Percentiles rank a stretch among this genome's conserved stretches.
These are phyloP conservation scores for Stenurella melanura DNA, from an alignment of 2,888 invertebrate genomes.

Conservation along the genomic window DNA sequence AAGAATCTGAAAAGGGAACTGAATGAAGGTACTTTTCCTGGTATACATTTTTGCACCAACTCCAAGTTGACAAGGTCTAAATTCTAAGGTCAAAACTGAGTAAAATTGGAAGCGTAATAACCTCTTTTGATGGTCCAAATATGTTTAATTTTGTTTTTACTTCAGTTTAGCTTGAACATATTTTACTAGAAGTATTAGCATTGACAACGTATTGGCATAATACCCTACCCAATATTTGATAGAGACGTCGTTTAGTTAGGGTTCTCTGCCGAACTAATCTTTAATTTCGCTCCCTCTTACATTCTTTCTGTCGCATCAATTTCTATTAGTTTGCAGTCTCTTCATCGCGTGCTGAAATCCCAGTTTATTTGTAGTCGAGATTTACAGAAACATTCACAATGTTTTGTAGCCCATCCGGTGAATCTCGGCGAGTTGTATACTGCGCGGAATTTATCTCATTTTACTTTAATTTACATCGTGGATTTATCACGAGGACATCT, in stretches of 20 bases:
- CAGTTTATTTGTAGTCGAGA: constrained; percentile 16
- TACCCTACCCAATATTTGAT: neutral
- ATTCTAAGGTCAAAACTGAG: too few species aligned
- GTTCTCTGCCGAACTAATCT: constrained; percentile 23
- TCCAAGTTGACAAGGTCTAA: too few species aligned
- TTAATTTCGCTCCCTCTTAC: constrained; percentile 41
- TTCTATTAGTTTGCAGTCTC: constrained; percentile 48
- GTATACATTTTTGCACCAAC: too few species aligned
- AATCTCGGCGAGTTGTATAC: neutral
- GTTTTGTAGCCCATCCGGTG: neutral
- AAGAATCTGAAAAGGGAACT: too few species aligned
- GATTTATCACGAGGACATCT: neutral
- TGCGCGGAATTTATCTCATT: neutral
- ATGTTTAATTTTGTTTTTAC: too few species aligned
- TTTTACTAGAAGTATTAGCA: neutral
- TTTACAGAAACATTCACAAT: constrained; percentile 9
- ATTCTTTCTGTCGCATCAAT: constrained; percentile 55
- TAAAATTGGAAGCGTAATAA: too few species aligned
- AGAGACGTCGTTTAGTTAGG: neutral
- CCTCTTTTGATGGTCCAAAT: too few species aligned
- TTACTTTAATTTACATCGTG: neutral
- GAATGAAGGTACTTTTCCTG: too few species aligned
- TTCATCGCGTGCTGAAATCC: constrained; percentile 5
- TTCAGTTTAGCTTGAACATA: too few species aligned
- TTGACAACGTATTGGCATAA: neutral